These are phyloP conservation scores for Zophobas atratus DNA, from an alignment of 1,140 invertebrate species.

Conservation along the genomic window DNA sequence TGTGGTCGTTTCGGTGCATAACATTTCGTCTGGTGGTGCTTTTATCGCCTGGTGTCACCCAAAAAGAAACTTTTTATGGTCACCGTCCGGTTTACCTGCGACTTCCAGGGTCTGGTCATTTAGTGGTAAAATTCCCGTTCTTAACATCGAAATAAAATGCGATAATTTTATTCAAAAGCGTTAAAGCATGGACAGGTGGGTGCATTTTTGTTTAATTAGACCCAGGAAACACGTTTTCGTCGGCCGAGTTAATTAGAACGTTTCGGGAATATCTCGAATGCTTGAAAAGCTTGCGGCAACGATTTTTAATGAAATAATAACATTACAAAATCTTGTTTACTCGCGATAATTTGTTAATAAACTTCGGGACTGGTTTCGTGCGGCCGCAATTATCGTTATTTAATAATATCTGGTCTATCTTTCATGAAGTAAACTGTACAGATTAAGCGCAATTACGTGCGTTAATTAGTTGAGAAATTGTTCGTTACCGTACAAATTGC, in stretches of 20 bases:
- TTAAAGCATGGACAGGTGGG: slow-evolving; percentile 45
- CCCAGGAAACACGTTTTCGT: slow-evolving; percentile 43
- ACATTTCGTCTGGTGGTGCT: slow-evolving; percentile 14
- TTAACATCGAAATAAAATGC: slow-evolving; percentile 39
- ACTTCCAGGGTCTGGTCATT: slow-evolving; percentile 37
- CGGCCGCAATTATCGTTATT: slow-evolving; percentile 15
- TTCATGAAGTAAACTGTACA: background rate
- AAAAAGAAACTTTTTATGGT: slow-evolving; percentile 31
- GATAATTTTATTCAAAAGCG: slow-evolving; percentile 43
- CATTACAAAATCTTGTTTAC: slow-evolving; percentile 35
- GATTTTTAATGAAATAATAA: slow-evolving; percentile 36
- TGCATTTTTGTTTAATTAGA: slow-evolving; percentile 45
- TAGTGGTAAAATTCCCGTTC: slow-evolving; percentile 38
- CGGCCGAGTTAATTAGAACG: slow-evolving; percentile 45
- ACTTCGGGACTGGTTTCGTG: slow-evolving; percentile 9
- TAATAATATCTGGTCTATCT: slow-evolving; percentile 9
- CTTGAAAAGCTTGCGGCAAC: slow-evolving; percentile 16
- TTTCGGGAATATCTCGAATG: slow-evolving; percentile 39
- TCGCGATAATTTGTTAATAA: slow-evolving; percentile 36
- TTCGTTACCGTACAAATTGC: background rate
- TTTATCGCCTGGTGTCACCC: slow-evolving; percentile 30
- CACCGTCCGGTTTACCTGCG: slow-evolving; percentile 35
- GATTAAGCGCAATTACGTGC: slow-evolving; percentile 5
- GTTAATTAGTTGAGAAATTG: background rate
- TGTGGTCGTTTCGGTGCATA: background rate